Evolutionary conservation across 2,888 invertebrate genomes (phyloP), one percentile per base, ranked within the genome.

Genomic region (Drosophila setosimentum): DNA sequence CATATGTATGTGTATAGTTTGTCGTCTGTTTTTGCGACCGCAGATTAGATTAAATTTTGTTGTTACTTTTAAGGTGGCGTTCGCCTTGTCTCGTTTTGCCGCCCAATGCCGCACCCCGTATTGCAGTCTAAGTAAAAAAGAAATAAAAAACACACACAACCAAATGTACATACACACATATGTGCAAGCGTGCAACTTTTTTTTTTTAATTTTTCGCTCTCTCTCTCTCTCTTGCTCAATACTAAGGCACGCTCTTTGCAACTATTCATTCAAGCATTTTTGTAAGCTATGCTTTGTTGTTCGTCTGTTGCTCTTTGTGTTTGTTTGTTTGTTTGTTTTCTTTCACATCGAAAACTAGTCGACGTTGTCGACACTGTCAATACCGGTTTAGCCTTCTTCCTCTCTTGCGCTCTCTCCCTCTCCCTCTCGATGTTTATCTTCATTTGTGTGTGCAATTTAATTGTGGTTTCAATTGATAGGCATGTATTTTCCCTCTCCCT

Each of bases 11-110:
- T 54, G 50, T 67, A 63, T 71, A 60, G 61, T 53, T 24, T 76
- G 82, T 58, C 62, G 65, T 76, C 61, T 71, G 59, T 68, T 73
- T 75, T 68, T 70, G 89, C 85, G 79, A 81, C 79, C 74, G 71
- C 87, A 89, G 85, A 89, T 85, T 87, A 85, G 85, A 85, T 85
- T 85, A 87, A 84, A 82, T 82, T 78, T 76, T 79, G 76, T 85
- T 83, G 75, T 84, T 87, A 84, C 89, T 89, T 84, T 81, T 57
- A 89, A 89, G 77, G 73, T 78, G 75, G 73, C 84, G 78, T 64
- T 78, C 58, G 62, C 53, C 51, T 61, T 42, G 42, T 54, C 16
- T 50, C 50, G 65, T 50, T 53, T 60, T 51, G 51, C 51, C 58
- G 55, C 35, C 55, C 58, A 57, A 49, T 42, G 67, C 77, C 68